Base-by-base conservation (phyloP, 23 tunicate species). In the Halocynthia aurantium region DNA sequence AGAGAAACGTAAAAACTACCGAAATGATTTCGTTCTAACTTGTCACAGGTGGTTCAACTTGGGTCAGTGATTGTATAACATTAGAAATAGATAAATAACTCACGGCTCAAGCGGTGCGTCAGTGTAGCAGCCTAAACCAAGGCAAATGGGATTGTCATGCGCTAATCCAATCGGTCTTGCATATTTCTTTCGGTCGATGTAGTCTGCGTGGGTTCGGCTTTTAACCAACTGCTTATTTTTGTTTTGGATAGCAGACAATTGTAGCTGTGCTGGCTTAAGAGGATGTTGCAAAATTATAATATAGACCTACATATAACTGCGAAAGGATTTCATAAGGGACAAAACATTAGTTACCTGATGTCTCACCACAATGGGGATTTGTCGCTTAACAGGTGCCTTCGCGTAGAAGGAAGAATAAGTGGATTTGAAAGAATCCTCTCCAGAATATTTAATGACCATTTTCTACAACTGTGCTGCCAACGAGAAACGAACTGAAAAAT, bases 371-470 rank as follows among this genome's bases (percentile, higher is more conserved):
- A 67, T 82, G 15, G 63, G 65, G 31, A 73, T 62, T 20, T 72
- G 71, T 74, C 62, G 52, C 6, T 80, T 82, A 52, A 75, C 74
- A 0, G 89, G 89, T 0, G 51, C 57, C 61, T 84, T 84, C 0
- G 68, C 74, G 50, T 84, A 84, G 58, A 84, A 57, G 20, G 89
- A 78, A 18, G 77, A 73, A 58, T 84, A 84, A 5, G 89, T 78
- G 10, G 89, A 84, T 60, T 84, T 84, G 83, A 69, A 84, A 20
- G 62, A 55, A 50, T 84, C 89, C 51, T 84, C 89, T 19, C 89
- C 89, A 49, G 89, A 70, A 52, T 70, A 84, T 52, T 71, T 78
- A n/a, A 84, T 63, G 50, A 84, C 89, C 89, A 84, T 84, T 0
- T 83, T 75, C n/a, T 22, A n/a, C 44, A 31, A 4, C 44, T 4